Base-by-base conservation (phyloP, 2,797 vertebrate genomes). In the Chaetophractus vellerosus region DNA sequence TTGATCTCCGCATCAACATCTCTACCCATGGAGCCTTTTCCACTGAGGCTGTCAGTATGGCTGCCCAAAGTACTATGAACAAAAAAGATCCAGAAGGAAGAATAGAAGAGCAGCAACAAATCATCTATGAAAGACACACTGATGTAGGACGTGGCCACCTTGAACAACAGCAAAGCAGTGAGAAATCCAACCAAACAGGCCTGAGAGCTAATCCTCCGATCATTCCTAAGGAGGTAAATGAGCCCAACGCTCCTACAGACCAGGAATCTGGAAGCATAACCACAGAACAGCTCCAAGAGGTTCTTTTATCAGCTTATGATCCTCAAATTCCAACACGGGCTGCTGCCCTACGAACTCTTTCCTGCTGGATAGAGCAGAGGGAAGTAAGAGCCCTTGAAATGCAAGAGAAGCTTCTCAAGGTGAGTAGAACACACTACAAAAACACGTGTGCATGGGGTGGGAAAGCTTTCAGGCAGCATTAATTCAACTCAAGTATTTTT, bases 21-120 rank as follows among this genome's bases (percentile, higher is more conserved):
- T 98, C 98, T 82, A 99, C 99, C n/a, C 99, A 98, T 0, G 99
- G 99, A 0, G 99, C 99, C 45, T 99, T 98, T 93, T 90, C 86
- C 48, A 97, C 99, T 0, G 95, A 98, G 55, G 69, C 98, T 0
- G 74, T 99, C 90, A 91, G 93, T 0, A 5, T 84, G 0, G 95
- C 98, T 21, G 98, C 98, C 0, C 83, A 38, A 0, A 2, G 11
- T 0, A 4, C 98, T 88, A 86, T 98, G 96, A 96, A 96, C 71
- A 97, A 76, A 79, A 96, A 63, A 74, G 76, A 82, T 24, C 48
- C 36, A 0, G 95, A 50, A 57, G 19, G 74, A 24, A 81, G 81
- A 80, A 8, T 0, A 0, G 85, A 82, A 33, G 52, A 23, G 0
- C 87, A 3, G 57, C 91, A 74, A 59, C 91, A 92, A 38, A 28